Conservation (phyloP, 2,113 vertebrate genomes). For the Pelobates fuscus region DNA sequence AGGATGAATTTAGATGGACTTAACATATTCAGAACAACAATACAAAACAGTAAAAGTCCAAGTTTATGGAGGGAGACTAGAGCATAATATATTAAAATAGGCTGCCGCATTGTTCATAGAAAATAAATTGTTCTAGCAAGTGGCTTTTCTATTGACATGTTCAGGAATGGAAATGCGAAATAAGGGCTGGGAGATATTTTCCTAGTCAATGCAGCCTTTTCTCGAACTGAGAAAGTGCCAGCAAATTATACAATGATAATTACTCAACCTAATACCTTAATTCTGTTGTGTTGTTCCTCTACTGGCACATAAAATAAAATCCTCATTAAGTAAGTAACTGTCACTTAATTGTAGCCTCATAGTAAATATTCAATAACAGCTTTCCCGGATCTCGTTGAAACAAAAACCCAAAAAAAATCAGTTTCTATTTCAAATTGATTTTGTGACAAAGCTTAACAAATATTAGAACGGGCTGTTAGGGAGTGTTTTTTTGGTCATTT, state of each 20-base stretch:
- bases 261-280: constrained; percentile 38
- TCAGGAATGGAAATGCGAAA: constrained; percentile 17
- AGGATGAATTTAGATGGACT: neutral
- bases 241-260: constrained; percentile 25
- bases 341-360: constrained; percentile 37
- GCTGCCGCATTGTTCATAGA: neutral
- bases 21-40: neutral
- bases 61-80: neutral
- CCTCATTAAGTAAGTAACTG: constrained; percentile 36
- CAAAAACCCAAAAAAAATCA: constrained; percentile 26
- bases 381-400: constrained; percentile 35
- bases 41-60: neutral
- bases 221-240: constrained; percentile 10
- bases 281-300: constrained; percentile 32
- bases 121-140: constrained; percentile 3
- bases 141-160: constrained; percentile 7
- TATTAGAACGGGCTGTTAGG: constrained; percentile 12
- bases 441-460: constrained; percentile 28
- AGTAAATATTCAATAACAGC: constrained; percentile 47
- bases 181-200: constrained; percentile 2
- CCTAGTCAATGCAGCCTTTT: constrained; percentile 7
- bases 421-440: constrained; percentile 45
- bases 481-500: constrained; percentile 14
- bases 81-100: neutral
- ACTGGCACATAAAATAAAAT: constrained; percentile 34